Conservation (phyloP, 1,140 invertebrate species). For the Spodoptera litura region DNA sequence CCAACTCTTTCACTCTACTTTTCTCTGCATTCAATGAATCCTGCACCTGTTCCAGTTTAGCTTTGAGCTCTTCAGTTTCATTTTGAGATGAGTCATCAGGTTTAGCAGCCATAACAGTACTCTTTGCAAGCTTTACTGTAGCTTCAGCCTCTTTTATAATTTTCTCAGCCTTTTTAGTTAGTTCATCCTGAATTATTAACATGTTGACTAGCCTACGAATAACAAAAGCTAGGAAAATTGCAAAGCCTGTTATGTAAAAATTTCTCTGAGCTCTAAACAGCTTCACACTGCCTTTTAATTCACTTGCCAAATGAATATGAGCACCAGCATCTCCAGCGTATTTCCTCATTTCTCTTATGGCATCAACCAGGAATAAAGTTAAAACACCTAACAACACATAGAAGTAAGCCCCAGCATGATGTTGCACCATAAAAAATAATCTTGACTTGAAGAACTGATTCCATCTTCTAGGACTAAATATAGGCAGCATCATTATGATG, state of each 20-base stretch:
- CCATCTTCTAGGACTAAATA: constrained; percentile 80
- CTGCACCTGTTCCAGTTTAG: constrained; percentile 62
- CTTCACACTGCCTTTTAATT: constrained; percentile 79
- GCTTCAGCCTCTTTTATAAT: constrained; percentile 80
- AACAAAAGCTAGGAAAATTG: constrained; percentile 82
- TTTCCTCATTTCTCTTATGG: constrained; percentile 81
- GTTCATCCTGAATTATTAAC: constrained; percentile 80
- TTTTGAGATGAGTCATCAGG: constrained; percentile 46
- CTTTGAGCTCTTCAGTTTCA: constrained; percentile 56
- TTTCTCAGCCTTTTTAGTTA: constrained; percentile 71
- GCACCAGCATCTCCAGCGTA: constrained; percentile 66
- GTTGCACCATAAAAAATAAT: constrained; percentile 69
- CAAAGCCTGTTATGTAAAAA: constrained; percentile 82
- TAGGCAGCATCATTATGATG: constrained; percentile 75
- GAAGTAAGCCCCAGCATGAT: constrained; percentile 75
- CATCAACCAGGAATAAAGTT: constrained; percentile 75
- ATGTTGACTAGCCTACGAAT: constrained; percentile 76
- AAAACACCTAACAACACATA: constrained; percentile 74
- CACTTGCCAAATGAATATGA: constrained; percentile 64
- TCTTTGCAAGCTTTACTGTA: constrained; percentile 71
- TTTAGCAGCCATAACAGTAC: constrained; percentile 63
- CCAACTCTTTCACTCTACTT: constrained; percentile 61
- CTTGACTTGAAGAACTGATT: constrained; percentile 75
- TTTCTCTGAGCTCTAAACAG: constrained; percentile 83
- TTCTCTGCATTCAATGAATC: constrained; percentile 63